Conservation (phyloP, 2,113 vertebrate species). For the Vulpes vulpes region DNA sequence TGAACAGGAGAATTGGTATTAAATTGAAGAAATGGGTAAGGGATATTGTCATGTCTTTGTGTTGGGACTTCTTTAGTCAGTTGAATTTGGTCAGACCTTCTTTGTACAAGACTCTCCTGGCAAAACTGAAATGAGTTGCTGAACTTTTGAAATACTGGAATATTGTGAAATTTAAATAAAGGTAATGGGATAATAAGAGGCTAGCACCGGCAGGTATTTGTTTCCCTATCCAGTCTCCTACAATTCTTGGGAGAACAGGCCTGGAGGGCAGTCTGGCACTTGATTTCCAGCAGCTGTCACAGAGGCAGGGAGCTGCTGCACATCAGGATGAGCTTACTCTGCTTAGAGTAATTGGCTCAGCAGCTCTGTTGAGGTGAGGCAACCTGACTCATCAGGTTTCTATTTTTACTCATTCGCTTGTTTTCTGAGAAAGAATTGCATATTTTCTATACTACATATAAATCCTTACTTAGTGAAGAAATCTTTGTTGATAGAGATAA, state of each 20-base stretch:
- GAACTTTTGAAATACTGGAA: background rate
- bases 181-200: background rate
- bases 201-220: background rate
- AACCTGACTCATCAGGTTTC: constrained; percentile 38
- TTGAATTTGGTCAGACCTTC: background rate
- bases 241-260: background rate
- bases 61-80: background rate
- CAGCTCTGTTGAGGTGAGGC: background rate
- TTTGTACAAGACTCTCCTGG: background rate
- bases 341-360: background rate
- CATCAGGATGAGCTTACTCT: background rate
- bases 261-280: background rate
- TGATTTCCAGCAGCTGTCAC: background rate
- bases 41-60: background rate
- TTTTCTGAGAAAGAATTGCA: background rate
- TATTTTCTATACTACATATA: background rate
- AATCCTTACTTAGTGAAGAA: background rate
- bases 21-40: background rate
- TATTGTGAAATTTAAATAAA: constrained; percentile 39
- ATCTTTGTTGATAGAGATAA: background rate
- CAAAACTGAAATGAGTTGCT: constrained; percentile 8
- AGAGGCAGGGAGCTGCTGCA: background rate
- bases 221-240: background rate
- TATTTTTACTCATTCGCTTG: constrained; percentile 26
- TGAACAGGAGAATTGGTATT: background rate